Percentiles rank a stretch among this genome's conserved stretches.
Evolutionary conservation across 2,888 invertebrate species (phyloP).

Genomic region (Opisthograptis luteolata): DNA sequence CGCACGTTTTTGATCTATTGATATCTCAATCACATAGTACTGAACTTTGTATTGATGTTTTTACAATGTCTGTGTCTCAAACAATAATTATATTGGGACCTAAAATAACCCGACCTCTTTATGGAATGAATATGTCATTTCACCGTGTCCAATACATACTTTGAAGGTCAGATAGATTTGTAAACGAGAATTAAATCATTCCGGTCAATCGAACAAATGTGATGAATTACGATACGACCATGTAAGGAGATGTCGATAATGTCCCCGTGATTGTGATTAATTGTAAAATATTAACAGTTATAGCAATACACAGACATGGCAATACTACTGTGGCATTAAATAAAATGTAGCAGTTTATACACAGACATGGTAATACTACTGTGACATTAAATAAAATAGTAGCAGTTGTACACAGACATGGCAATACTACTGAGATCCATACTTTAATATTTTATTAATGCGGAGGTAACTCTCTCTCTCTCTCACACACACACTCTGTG

Average conservation of each 20-base stretch:
- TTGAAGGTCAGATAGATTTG: slow-evolving; percentile 37
- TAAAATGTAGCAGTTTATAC: too few relatives aligned
- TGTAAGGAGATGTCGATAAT: slow-evolving; percentile 51
- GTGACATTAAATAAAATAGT: background rate
- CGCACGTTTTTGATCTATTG: background rate
- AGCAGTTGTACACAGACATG: background rate
- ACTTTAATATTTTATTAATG: too few relatives aligned
- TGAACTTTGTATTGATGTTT: too few relatives aligned
- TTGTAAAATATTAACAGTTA: slow-evolving; percentile 1
- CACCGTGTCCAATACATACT: background rate
- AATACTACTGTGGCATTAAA: background rate
- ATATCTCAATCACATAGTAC: background rate
- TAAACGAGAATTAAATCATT: slow-evolving; percentile 53
- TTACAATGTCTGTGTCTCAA: too few relatives aligned
- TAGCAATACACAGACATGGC: background rate
- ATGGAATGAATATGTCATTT: slow-evolving; percentile 12
- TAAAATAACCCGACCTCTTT: background rate
- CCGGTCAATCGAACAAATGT: slow-evolving; percentile 56
- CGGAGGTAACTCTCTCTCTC: too few relatives aligned
- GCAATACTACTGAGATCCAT: background rate
- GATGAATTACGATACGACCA: slow-evolving; percentile 57
- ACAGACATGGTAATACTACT: background rate
- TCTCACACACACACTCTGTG: too few relatives aligned
- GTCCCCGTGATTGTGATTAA: slow-evolving; percentile 32
- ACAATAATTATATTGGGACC: background rate